Conservation (phyloP, 1,140 invertebrate species). For the Cyclina sinensis region DNA sequence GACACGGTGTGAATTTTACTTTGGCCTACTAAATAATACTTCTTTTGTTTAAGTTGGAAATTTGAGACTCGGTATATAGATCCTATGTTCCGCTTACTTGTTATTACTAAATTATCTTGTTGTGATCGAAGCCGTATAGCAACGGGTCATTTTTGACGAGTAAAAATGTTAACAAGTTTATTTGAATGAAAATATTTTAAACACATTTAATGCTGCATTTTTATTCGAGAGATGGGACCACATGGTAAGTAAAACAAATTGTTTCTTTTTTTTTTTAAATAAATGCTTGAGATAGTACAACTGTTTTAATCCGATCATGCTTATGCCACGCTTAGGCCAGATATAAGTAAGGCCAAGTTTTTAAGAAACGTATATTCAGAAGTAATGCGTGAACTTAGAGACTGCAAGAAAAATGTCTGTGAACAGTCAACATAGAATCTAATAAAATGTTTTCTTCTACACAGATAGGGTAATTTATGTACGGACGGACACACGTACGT, state of each 20-base stretch:
- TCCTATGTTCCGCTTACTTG: not conserved
- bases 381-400: too few relatives aligned
- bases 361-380: too few relatives aligned
- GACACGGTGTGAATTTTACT: conserved; percentile 30
- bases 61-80: not conserved
- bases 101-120: not conserved
- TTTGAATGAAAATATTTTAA: not conserved
- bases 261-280: not conserved
- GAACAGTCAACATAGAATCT: too few relatives aligned
- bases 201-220: not conserved
- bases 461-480: too few relatives aligned
- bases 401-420: too few relatives aligned
- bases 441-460: too few relatives aligned
- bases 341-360: too few relatives aligned
- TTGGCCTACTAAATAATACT: not conserved
- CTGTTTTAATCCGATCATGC: too few relatives aligned
- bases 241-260: conserved; percentile 21
- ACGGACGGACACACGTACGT: too few relatives aligned
- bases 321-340: too few relatives aligned
- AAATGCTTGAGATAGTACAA: too few relatives aligned
- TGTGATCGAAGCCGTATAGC: not conserved
- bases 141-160: not conserved
- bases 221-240: not conserved
- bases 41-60: conserved; percentile 24
- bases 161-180: not conserved